phyloP scores from a whole-genome alignment of 2,113 vertebrate species.

The Scortum barcoo region DNA sequence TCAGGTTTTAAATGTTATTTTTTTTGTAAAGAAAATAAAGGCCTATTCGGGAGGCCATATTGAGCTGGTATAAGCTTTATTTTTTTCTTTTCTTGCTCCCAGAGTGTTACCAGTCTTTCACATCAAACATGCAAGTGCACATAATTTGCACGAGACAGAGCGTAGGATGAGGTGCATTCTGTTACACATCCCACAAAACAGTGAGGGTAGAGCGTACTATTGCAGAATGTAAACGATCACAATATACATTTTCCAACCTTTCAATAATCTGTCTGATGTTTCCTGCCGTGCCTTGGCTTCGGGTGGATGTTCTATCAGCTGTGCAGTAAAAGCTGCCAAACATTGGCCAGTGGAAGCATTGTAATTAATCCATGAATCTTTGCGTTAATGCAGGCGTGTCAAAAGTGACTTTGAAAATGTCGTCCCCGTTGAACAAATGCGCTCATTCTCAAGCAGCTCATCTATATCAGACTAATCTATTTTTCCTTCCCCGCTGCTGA shows the following conservation, averaged over 20 bases:
- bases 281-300: not conserved
- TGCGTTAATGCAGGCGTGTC: slow-evolving; percentile 1
- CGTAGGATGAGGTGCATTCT: not conserved
- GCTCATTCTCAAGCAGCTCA: slow-evolving; percentile 44
- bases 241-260: not conserved
- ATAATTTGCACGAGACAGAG: not conserved
- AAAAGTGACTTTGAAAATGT: slow-evolving; percentile 45
- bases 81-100: slow-evolving; percentile 8
- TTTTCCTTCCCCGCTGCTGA: slow-evolving; percentile 16
- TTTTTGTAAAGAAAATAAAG: too few relatives aligned
- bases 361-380: slow-evolving; percentile 9
- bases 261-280: not conserved
- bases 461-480: slow-evolving; percentile 53
- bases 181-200: slow-evolving; percentile 13
- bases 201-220: not conserved
- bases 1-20: too few relatives aligned
- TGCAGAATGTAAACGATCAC: not conserved
- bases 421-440: slow-evolving; percentile 32
- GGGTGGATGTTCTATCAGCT: not conserved
- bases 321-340: not conserved
- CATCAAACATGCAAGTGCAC: not conserved
- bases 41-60: too few relatives aligned
- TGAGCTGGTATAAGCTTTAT: not conserved
- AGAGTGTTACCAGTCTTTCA: not conserved
- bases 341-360: not conserved